Evolutionary conservation across 1,140 invertebrate genomes (phyloP), one percentile per base, ranked within the genome.

Genomic region (Rhynchophorus ferrugineus): DNA sequence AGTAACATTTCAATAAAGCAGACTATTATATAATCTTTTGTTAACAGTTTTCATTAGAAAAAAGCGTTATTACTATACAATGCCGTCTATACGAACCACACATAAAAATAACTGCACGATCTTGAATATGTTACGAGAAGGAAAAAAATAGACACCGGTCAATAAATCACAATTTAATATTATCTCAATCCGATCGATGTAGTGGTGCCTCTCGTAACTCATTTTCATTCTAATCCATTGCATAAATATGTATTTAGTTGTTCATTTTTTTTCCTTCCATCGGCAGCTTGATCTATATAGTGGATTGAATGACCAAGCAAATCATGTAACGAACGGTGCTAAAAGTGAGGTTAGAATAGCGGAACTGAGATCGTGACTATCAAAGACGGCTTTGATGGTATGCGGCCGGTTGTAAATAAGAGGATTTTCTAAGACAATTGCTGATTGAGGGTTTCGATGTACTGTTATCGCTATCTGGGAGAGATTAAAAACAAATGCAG

Each of bases 301-400:
- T 11, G n/a, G n/a, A n/a, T n/a, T n/a, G 24, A 29, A 29, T 29
- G 24, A 29, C 24, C 37, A 38, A 38, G 37, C 37, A 13, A 6
- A 14, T 14, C 13, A 13, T 6, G 7, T 14, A 38, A 19, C 37
- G 37, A 19, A 38, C 37, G 24, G 24, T 14, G n/a, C 17, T 19
- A 38, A 38, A 38, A 38, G 37, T 38, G 37, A 38, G 37, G 37
- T 38, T 38, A 38, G 37, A 13, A 38, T 14, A 38, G 18, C 37
- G 37, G 18, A 38, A 19, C 13, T 13, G 18, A 38, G 37, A 19
- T 38, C 37, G 37, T 38, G 37, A 38, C 17, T 38, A 38, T 38
- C 37, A 6, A 38, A 38, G 5, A 19, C 37, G 37, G 37, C 37
- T 6, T 38, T 38, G 37, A 38, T 19, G 13, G 13, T 14, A 38